Evolutionary conservation across 2,888 invertebrate genomes (phyloP).

Genomic region (Mesorhabditis sp.): DNA sequence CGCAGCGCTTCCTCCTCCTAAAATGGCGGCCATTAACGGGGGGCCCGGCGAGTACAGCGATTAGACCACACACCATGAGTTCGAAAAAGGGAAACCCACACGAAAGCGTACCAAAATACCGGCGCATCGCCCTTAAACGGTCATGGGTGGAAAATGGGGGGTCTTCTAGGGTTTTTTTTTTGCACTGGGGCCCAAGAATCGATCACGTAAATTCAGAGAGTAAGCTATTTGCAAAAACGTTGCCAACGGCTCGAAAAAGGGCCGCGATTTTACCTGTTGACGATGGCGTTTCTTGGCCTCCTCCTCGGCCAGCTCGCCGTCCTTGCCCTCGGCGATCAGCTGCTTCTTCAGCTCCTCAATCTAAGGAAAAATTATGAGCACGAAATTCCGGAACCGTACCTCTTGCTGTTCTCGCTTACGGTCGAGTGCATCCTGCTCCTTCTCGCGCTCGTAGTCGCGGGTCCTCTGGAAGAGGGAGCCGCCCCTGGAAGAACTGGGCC

Average conservation of each 20-base stretch:
- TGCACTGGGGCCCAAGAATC: no score
- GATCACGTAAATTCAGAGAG: no score
- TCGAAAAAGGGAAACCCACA: not conserved
- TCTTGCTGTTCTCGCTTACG: conserved; percentile 21
- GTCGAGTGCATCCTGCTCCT: conserved; percentile 69
- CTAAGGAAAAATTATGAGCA: conserved; percentile 62
- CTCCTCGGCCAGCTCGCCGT: conserved; percentile 42
- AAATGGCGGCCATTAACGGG: conserved; percentile 5
- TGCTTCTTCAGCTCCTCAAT: conserved; percentile 72
- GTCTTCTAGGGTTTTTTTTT: no score
- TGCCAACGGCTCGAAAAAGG: no score
- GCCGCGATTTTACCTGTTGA: conserved; percentile 13
- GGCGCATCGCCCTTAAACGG: not conserved
- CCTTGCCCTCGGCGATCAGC: conserved; percentile 53
- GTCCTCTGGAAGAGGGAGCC: conserved; percentile 84
- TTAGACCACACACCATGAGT: not conserved
- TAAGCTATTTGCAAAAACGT: no score
- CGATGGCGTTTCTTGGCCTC: conserved; percentile 39
- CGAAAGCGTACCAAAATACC: conserved; percentile 7
- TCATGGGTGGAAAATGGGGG: not conserved
- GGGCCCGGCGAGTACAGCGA: not conserved
- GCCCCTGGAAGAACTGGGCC: conserved; percentile 64
- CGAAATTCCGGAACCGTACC: not conserved
- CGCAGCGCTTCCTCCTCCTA: conserved; percentile 44
- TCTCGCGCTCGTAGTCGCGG: conserved; percentile 84